A percentile compares a stretch with the other conserved stretches of the same genome.
Conservation (phyloP, 64 coral and sea anemone genomes). For the Exaiptasia diaphana region DNA sequence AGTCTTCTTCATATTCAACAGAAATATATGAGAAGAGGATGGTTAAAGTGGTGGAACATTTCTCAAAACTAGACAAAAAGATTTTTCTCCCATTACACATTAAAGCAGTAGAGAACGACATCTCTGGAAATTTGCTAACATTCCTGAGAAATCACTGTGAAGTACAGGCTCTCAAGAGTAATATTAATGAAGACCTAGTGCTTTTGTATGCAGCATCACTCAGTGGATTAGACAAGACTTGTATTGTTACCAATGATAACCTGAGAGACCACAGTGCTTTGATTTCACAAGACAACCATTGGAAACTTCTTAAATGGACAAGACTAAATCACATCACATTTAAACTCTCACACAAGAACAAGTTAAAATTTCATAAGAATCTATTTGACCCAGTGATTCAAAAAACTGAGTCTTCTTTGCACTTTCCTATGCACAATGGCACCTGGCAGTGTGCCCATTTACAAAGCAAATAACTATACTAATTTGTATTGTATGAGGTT, state of each 20-base stretch:
- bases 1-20: not conserved
- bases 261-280: constrained; percentile 70
- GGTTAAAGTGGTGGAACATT: constrained; percentile 6
- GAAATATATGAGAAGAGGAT: constrained; percentile 44
- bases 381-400: constrained; percentile 77
- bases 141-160: constrained; percentile 41
- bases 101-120: constrained; percentile 29
- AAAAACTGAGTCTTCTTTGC: constrained; percentile 57
- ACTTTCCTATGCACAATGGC: constrained; percentile 61
- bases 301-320: constrained; percentile 78
- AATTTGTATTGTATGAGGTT: too few species aligned
- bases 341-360: constrained; percentile 8
- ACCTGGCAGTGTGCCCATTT: constrained; percentile 67
- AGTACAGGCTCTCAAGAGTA: constrained; percentile 33
- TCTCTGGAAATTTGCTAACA: constrained; percentile 14
- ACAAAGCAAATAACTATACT: not conserved
- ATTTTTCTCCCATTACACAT: constrained; percentile 51
- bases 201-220: constrained; percentile 75
- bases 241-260: constrained; percentile 69
- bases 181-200: constrained; percentile 65
- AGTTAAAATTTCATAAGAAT: constrained; percentile 41
- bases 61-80: constrained; percentile 46
- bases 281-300: constrained; percentile 32
- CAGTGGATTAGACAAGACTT: constrained; percentile 63
- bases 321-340: constrained; percentile 70